Evolutionary conservation across 2,797 vertebrate genomes (phyloP).

Genomic region (Coilia nasus): DNA sequence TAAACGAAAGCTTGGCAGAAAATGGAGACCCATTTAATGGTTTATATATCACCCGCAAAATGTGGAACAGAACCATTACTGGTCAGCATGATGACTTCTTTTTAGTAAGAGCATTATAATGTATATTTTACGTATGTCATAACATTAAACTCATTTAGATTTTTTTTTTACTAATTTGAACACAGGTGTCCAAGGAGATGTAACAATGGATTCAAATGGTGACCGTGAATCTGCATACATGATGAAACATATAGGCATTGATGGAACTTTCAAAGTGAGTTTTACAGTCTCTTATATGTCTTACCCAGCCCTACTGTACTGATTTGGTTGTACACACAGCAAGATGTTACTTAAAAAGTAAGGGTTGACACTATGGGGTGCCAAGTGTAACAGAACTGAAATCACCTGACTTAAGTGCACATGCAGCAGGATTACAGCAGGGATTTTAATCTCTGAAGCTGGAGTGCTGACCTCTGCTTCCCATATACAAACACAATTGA

Average conservation of each 20-base stretch:
- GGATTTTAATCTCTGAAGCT: too few species aligned
- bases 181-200: slow-evolving; percentile 59
- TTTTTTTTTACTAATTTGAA: neutral
- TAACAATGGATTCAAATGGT: slow-evolving; percentile 58
- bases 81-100: slow-evolving; percentile 33
- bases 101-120: neutral
- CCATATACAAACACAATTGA: too few species aligned
- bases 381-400: neutral
- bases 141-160: neutral
- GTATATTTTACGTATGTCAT: too few species aligned
- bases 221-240: slow-evolving; percentile 58
- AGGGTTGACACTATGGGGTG: neutral
- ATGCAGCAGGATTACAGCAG: too few species aligned
- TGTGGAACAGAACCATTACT: slow-evolving; percentile 59
- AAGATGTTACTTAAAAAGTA: neutral
- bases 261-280: slow-evolving; percentile 37
- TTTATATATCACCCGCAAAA: slow-evolving; percentile 46
- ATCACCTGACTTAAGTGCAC: too few species aligned
- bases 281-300: too few species aligned
- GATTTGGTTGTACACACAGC: too few species aligned
- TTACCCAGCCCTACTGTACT: too few species aligned
- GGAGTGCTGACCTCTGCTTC: too few species aligned
- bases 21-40: slow-evolving; percentile 54
- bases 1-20: slow-evolving; percentile 55
- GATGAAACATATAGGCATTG: slow-evolving; percentile 53